A percentile compares a stretch with the other conserved stretches of the same genome.
Evolutionary conservation across 2,888 invertebrate genomes (phyloP).

Genomic region (Orthonevra nobilis): DNA sequence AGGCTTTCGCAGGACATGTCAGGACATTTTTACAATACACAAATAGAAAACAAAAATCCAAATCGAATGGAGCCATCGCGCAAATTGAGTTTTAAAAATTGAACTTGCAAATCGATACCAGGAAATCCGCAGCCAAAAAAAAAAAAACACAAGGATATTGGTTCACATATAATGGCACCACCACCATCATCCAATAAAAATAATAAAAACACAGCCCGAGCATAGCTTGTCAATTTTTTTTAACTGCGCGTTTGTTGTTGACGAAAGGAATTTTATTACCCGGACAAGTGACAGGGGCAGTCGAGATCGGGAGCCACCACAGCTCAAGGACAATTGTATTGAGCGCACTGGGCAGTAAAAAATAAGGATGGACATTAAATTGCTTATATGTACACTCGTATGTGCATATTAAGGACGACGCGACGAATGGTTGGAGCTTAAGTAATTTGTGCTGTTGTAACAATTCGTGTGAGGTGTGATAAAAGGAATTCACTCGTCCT

Average conservation of each 20-base stretch:
- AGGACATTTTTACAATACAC: too few relatives aligned
- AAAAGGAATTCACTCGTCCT: constrained; percentile 1
- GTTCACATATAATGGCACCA: constrained; percentile 31
- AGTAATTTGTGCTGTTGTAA: neutral
- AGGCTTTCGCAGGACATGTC: too few relatives aligned
- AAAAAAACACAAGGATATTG: constrained; percentile 26
- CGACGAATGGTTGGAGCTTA: neutral
- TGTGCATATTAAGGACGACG: too few relatives aligned
- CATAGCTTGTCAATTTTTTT: too few relatives aligned
- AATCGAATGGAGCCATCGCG: constrained; percentile 31
- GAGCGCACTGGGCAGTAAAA: constrained; percentile 19
- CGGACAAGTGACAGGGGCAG: constrained; percentile 5
- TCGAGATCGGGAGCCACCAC: neutral
- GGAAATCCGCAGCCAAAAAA: neutral
- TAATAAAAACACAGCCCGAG: too few relatives aligned
- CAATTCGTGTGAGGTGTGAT: neutral
- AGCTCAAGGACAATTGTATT: constrained; percentile 1
- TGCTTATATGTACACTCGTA: neutral
- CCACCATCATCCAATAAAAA: too few relatives aligned
- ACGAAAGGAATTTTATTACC: constrained; percentile 10
- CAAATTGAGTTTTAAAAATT: constrained; percentile 21
- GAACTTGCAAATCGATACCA: constrained; percentile 13
- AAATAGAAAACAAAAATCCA: too few relatives aligned
- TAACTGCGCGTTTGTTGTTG: constrained; percentile 1
- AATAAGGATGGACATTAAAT: constrained; percentile 1